These are phyloP conservation scores for Loripinus fragilis DNA, from an alignment of 2,888 invertebrate species.

Conservation along the genomic window DNA sequence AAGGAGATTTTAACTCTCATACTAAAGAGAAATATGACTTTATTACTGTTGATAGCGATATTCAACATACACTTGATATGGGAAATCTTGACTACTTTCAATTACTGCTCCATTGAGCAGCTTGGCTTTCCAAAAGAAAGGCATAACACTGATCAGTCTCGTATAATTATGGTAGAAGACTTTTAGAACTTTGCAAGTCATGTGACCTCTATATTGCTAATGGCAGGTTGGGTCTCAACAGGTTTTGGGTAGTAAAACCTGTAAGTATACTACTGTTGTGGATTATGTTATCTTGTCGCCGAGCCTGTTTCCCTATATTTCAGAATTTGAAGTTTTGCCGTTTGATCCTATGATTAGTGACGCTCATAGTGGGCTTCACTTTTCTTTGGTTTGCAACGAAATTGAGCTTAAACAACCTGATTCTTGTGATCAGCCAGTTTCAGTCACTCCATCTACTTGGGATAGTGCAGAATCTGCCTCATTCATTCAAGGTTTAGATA, in stretches of 20 bases:
- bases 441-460: not conserved
- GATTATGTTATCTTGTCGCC: slow-evolving; percentile 6
- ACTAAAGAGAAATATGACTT: not conserved
- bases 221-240: not conserved
- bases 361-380: not conserved
- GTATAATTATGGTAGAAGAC: not conserved
- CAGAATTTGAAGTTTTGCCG: not conserved
- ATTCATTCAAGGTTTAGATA: not conserved
- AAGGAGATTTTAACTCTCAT: not conserved
- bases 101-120: not conserved
- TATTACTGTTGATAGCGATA: not conserved
- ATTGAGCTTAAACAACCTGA: not conserved
- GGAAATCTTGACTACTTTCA: not conserved
- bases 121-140: slow-evolving; percentile 12
- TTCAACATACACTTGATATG: not conserved
- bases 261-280: not conserved
- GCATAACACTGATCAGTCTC: not conserved
- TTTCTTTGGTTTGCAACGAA: not conserved
- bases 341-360: slow-evolving; percentile 7
- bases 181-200: not conserved
- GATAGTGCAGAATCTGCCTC: not conserved
- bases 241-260: slow-evolving; percentile 1
- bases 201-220: slow-evolving; percentile 3
- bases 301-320: not conserved
- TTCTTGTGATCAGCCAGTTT: not conserved